A percentile compares a stretch with the other conserved stretches of the same genome.
These are phyloP conservation scores for Larimichthys crocea DNA, from an alignment of 2,113 vertebrate species.

Conservation along the genomic window DNA sequence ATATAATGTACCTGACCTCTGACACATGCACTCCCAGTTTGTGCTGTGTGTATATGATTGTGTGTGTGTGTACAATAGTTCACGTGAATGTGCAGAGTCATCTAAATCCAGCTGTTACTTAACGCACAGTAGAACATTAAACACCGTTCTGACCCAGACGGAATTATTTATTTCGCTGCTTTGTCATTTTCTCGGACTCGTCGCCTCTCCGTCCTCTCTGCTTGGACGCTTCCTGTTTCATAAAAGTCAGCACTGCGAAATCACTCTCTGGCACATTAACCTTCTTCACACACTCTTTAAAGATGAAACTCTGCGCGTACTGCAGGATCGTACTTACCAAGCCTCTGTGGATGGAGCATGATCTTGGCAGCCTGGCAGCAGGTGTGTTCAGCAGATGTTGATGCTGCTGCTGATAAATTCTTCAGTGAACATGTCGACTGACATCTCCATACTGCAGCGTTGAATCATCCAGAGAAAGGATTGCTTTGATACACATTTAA, in stretches of 20 bases:
- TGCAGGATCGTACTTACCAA: no score
- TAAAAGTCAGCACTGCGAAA: constrained; percentile 27
- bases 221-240: constrained; percentile 7
- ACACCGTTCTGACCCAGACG: background rate
- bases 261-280: constrained; percentile 2
- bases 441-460: background rate
- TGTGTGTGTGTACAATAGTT: background rate
- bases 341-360: no score
- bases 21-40: background rate
- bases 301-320: background rate
- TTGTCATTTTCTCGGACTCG: background rate
- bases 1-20: constrained; percentile 42
- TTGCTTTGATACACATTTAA: no score
- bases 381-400: background rate
- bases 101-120: background rate
- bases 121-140: background rate
- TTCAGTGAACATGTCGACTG: background rate
- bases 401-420: background rate
- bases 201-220: background rate
- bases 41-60: background rate
- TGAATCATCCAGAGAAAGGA: background rate
- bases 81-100: background rate
- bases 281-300: background rate
- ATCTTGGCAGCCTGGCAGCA: background rate
- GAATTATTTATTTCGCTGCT: background rate